Conservation (phyloP, 2,797 vertebrate species). For the Miichthys miiuy region DNA sequence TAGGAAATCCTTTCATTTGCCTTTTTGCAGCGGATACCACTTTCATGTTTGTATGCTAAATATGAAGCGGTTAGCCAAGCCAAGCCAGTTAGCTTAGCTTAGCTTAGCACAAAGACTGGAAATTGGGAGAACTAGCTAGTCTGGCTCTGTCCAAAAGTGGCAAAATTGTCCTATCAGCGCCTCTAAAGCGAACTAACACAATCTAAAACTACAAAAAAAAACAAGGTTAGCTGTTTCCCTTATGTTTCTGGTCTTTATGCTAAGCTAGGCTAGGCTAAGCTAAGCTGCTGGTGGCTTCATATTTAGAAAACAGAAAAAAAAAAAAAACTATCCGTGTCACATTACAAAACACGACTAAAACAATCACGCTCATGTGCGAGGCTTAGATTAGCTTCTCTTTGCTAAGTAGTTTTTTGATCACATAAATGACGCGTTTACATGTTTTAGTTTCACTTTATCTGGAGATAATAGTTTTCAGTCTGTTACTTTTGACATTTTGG, state of each 20-base stretch:
- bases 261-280: constrained; percentile 5
- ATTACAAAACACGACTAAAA: constrained; percentile 27
- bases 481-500: constrained; percentile 37
- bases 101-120: constrained; percentile 19
- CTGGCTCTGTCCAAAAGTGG: not conserved
- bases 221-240: not conserved
- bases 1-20: not conserved
- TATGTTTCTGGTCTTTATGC: not conserved
- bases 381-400: constrained; percentile 4
- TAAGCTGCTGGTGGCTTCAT: not conserved
- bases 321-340: constrained; percentile 3
- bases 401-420: not conserved
- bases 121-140: not conserved
- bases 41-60: not conserved
- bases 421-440: constrained; percentile 3
- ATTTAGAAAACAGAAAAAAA: not conserved
- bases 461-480: not conserved
- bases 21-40: not conserved
- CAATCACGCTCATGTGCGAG: constrained; percentile 7
- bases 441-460: constrained; percentile 10
- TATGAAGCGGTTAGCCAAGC: not conserved
- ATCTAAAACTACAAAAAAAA: no score
- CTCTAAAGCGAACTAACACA: not conserved
- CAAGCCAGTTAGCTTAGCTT: constrained; percentile 2
- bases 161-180: not conserved